Evolutionary conservation across 1,140 invertebrate species (phyloP).

Genomic region (Caenorhabditis briggsae): DNA sequence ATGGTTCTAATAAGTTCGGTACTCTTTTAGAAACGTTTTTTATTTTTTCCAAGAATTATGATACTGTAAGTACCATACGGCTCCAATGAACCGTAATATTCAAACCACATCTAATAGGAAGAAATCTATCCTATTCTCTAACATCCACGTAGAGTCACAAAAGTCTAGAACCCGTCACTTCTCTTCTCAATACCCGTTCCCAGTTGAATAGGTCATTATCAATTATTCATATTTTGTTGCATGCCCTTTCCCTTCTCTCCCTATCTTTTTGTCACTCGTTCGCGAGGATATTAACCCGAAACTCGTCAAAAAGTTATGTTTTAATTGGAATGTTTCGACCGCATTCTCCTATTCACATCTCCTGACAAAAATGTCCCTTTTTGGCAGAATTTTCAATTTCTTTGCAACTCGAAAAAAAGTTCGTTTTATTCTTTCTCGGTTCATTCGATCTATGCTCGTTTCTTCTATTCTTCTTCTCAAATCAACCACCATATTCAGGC

Average conservation of each 20-base stretch:
- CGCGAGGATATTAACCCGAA: not conserved
- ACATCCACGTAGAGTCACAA: no score
- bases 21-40: no score
- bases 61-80: no score
- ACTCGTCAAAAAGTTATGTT: not conserved
- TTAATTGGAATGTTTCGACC: not conserved
- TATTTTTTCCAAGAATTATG: no score
- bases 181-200: slow-evolving; percentile 47
- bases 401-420: slow-evolving; percentile 3
- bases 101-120: no score
- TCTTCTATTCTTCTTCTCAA: not conserved
- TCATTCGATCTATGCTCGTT: not conserved
- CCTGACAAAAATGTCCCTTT: not conserved
- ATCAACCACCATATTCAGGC: slow-evolving; percentile 32
- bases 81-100: no score
- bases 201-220: slow-evolving; percentile 26
- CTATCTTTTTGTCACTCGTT: slow-evolving; percentile 13
- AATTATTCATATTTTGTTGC: slow-evolving; percentile 51
- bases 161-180: not conserved
- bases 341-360: not conserved
- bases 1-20: no score
- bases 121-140: no score
- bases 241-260: not conserved
- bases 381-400: not conserved
- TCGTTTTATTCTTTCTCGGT: not conserved